Base-by-base conservation (phyloP, 2,888 invertebrate species). In the Pegoplata infirma region DNA sequence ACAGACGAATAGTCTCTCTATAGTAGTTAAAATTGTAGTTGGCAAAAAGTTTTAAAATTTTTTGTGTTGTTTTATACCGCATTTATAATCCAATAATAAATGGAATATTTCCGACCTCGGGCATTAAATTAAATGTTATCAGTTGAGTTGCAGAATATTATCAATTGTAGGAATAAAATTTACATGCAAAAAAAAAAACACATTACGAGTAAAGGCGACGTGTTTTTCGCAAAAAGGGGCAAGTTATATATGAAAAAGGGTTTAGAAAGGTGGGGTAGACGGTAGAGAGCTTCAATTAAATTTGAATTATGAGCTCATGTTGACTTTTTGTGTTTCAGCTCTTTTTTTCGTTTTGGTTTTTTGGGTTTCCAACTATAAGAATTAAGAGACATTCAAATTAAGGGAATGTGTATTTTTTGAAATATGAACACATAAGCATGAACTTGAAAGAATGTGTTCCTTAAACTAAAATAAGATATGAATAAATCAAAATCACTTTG, bases 61-160 rank as follows among this genome's bases (percentile, higher is more conserved):
- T 32, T 63, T 63, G 5, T 63, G 32, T 56, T 46, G 44, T 67
- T 44, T 46, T 17, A 14, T 66, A 68, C 75, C 79, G 79, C 79
- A 79, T 67, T 67, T 72, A 72, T 89, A 89, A 89, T 89, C 89
- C 89, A 89, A 89, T 89, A 89, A 89, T 88, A 88, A 89, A 89
- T 89, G 89, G 87, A 88, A 89, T 89, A 87, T 88, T 89, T 88
- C 89, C 89, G 89, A 89, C 89, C 89, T 89, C 88, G 88, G 89
- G 89, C 89, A 89, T 89, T 89, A 89, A 89, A 89, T 89, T 89
- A 89, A 89, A 89, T 88, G 89, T 89, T 89, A 89, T 89, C 89
- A 87, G 89, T 84, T 85, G 86, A 86, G 85, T 85, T 87, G 89
- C 89, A 89, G 89, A 87, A 88, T 88, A 89, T 89, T 88, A 89